phyloP scores from a whole-genome alignment of 1,140 invertebrate genomes.

The Apolygus lucorum region DNA sequence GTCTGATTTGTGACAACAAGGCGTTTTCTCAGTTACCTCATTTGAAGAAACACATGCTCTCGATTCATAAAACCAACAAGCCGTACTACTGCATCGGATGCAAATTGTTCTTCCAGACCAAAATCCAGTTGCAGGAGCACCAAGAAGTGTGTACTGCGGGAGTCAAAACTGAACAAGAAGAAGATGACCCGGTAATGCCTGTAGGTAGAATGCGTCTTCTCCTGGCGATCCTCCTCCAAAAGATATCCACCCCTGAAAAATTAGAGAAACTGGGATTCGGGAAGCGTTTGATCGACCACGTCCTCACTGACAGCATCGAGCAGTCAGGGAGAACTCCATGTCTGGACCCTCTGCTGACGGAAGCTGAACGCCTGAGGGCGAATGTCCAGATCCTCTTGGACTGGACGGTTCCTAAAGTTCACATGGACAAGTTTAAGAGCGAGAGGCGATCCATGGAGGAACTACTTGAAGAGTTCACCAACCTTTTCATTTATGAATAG shows the following conservation, averaged over 20 bases:
- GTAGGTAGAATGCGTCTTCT: slow-evolving; percentile 66
- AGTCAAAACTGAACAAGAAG: slow-evolving; percentile 22
- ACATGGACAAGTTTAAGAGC: slow-evolving; percentile 63
- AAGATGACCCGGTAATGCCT: slow-evolving; percentile 42
- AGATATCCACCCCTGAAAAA: slow-evolving; percentile 66
- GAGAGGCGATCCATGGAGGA: slow-evolving; percentile 66
- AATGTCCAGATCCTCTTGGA: slow-evolving; percentile 69
- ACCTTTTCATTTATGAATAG: not conserved
- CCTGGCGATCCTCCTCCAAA: slow-evolving; percentile 66
- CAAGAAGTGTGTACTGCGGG: slow-evolving; percentile 36
- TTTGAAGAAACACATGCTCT: slow-evolving; percentile 54
- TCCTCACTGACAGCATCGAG: slow-evolving; percentile 65
- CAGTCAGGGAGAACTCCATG: slow-evolving; percentile 59
- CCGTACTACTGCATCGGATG: slow-evolving; percentile 60
- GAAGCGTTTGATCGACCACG: slow-evolving; percentile 69
- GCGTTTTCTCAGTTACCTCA: slow-evolving; percentile 61
- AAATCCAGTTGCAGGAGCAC: slow-evolving; percentile 58
- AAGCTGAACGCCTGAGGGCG: slow-evolving; percentile 51
- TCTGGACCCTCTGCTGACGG: slow-evolving; percentile 44
- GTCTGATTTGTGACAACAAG: slow-evolving; percentile 47
- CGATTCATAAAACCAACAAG: slow-evolving; percentile 51
- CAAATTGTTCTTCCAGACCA: slow-evolving; percentile 61
- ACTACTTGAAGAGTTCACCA: slow-evolving; percentile 62
- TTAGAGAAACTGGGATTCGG: slow-evolving; percentile 69
- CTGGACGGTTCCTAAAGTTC: slow-evolving; percentile 67